These are phyloP conservation scores for Caiman crocodilus DNA, from an alignment of 2,797 vertebrate genomes.

Conservation along the genomic window DNA sequence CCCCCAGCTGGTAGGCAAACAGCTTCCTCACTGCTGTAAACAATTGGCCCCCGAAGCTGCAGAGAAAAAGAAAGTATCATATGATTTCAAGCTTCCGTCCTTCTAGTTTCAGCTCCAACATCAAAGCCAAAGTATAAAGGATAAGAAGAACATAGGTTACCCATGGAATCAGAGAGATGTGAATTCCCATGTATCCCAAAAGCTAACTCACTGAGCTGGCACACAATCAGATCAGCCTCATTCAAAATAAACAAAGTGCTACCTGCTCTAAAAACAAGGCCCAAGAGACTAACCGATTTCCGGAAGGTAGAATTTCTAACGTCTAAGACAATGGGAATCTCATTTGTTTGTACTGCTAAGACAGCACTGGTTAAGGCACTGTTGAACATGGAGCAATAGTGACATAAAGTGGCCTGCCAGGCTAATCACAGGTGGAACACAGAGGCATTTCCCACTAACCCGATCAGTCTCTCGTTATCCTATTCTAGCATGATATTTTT, in stretches of 20 bases:
- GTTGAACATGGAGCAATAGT: not conserved
- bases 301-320: not conserved
- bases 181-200: not conserved
- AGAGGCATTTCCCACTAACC: slow-evolving; percentile 4
- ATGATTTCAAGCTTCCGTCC: not conserved
- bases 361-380: not conserved
- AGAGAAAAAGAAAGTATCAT: not conserved
- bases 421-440: slow-evolving; percentile 45
- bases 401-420: slow-evolving; percentile 38
- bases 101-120: not conserved
- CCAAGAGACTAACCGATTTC: not conserved
- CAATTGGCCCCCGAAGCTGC: not conserved
- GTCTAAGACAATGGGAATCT: not conserved
- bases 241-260: not conserved
- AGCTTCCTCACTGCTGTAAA: not conserved
- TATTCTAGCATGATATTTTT: not conserved
- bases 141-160: not conserved
- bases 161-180: not conserved
- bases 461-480: not conserved
- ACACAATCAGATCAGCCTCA: not conserved
- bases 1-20: not conserved
- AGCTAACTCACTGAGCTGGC: not conserved
- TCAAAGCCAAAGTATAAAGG: not conserved
- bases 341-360: not conserved
- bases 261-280: not conserved